Evolutionary conservation across 2,797 vertebrate species (phyloP), one percentile per base, ranked within the genome.

Genomic region (Micrastur ruficollis): DNA sequence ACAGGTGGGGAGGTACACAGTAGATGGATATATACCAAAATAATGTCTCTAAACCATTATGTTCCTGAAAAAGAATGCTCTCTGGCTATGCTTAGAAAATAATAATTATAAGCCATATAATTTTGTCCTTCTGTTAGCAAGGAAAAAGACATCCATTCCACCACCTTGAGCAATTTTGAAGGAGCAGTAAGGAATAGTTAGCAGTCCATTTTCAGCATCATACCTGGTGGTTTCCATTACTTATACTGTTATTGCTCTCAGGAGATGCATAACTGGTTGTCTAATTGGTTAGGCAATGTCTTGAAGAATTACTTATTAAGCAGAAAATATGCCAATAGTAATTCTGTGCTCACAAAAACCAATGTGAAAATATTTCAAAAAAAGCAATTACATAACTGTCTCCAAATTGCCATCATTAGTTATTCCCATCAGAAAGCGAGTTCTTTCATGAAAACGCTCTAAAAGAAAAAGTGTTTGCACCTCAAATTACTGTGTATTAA

Each of bases 291-390:
- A 92, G 66, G 83, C 62, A 89, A 93, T 42, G 73, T 83, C 82
- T 81, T 90, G 83, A 93, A 79, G 82, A 95, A 95, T 84, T 94
- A 93, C 89, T 92, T 94, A 86, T 89, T 93, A 90, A 76, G 66
- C 81, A 89, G 70, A 92, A 94, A 93, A 96, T 87, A 95, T 66
- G 63, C 66, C 86, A 94, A 56, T 52, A 89, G 34, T 70, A 86
- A 92, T 81, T 79, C 68, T 31, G 36, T 4, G 31, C 62, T 83
- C 63, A 68, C 65, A 79, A 78, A 93, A 88, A 17, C 0, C 36
- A 38, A 23, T 38, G n/a, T 55, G 47, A 86, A 88, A 95, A 76
- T 90, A 90, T 86, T 95, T 61, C 2, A 12, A 55, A 91, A 70
- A 82, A 78, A 25, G 38, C 67, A 50, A 84, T 94, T 91, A 75